Conservation (phyloP, 2,888 invertebrate species). For the Patella depressa region DNA sequence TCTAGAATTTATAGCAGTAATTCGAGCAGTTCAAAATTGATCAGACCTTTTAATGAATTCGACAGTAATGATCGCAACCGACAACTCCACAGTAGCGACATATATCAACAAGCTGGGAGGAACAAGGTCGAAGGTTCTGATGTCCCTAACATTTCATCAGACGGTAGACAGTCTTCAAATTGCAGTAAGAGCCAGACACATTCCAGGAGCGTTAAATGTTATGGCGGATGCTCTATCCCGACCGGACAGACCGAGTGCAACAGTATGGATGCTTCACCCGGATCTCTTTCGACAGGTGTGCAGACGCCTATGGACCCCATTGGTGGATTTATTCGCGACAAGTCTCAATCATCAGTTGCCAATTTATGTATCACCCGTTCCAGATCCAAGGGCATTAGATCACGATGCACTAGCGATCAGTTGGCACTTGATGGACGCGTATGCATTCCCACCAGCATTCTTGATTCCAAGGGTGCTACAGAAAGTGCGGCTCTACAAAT, state of each 20-base stretch:
- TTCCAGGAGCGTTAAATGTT: neutral
- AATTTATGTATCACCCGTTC: neutral
- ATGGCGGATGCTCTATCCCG: constrained; percentile 8
- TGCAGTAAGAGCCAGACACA: neutral
- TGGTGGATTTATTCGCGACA: constrained; percentile 14
- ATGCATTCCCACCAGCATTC: constrained; percentile 3
- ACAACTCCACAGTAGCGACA: constrained; percentile 10
- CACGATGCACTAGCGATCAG: constrained; percentile 4
- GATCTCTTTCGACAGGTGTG: neutral
- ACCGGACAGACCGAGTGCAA: neutral
- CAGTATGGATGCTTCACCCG: constrained; percentile 12
- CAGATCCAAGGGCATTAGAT: neutral
- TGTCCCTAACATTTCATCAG: neutral
- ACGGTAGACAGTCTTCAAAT: neutral
- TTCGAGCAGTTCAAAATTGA: constrained; percentile 8
- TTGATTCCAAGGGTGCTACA: constrained; percentile 2
- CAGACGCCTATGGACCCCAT: neutral
- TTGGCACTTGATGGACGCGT: neutral
- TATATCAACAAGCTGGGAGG: constrained; percentile 13
- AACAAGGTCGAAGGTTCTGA: neutral
- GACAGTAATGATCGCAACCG: constrained; percentile 5
- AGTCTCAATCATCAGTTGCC: constrained; percentile 1
- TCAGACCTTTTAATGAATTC: neutral
- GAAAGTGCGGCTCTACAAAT: too few relatives aligned
- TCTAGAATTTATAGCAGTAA: constrained; percentile 9